phyloP scores from a whole-genome alignment of 2,888 invertebrate genomes.

The Euclidia mi region DNA sequence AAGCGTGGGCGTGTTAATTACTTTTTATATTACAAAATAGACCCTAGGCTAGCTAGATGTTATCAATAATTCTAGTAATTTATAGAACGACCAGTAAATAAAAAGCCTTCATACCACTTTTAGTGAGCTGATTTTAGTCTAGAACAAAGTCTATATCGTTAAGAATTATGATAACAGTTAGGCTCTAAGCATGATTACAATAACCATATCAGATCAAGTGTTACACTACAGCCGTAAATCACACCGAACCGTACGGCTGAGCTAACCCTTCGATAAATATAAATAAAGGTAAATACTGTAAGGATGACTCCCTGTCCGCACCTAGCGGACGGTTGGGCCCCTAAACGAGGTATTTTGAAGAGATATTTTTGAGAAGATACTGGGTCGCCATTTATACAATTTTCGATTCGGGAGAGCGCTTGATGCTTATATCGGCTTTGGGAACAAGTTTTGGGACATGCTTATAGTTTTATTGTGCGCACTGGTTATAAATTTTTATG shows the following conservation, averaged over 20 bases:
- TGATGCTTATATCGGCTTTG: conserved; percentile 18
- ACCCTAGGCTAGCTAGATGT: too few species aligned
- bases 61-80: too few species aligned
- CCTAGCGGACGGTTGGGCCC: conserved; percentile 26
- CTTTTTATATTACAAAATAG: too few species aligned
- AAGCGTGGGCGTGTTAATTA: too few species aligned
- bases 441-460: conserved; percentile 16
- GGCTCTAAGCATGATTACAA: conserved; percentile 12
- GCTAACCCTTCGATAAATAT: conserved; percentile 55
- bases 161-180: conserved; percentile 2
- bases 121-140: too few species aligned
- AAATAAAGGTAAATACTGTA: conserved; percentile 52
- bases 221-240: conserved; percentile 45
- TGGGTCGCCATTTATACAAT: conserved; percentile 37
- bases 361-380: conserved; percentile 49
- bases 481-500: conserved; percentile 16
- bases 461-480: conserved; percentile 15
- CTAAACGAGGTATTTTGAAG: conserved; percentile 43
- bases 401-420: conserved; percentile 38
- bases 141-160: not conserved
- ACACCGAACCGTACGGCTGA: conserved; percentile 38
- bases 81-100: too few species aligned
- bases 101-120: too few species aligned
- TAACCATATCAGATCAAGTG: conserved; percentile 36
- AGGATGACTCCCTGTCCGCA: conserved; percentile 44